phyloP scores from a whole-genome alignment of 2,888 invertebrate genomes.

The Pandemis cinnamomeana region DNA sequence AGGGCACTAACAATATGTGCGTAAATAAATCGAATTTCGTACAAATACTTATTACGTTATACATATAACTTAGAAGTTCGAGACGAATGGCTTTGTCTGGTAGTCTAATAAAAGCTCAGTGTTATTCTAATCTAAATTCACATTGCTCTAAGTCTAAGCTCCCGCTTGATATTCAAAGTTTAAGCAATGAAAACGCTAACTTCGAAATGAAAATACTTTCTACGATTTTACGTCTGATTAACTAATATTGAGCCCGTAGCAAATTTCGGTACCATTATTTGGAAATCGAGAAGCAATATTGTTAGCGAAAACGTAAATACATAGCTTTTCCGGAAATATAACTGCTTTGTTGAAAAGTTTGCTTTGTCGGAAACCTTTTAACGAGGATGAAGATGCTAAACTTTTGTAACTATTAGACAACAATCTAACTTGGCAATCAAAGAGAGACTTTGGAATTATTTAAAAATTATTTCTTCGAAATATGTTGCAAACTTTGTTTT shows the following conservation, averaged over 20 bases:
- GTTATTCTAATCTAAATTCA: conserved; percentile 4
- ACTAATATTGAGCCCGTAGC: conserved; percentile 14
- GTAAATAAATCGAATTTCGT: too few species aligned
- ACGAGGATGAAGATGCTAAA: conserved; percentile 22
- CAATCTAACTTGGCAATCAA: conserved; percentile 19
- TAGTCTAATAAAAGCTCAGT: background rate
- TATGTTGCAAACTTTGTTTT: conserved; percentile 5
- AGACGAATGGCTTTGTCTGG: background rate
- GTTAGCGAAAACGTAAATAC: conserved; percentile 1
- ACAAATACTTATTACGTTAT: too few species aligned
- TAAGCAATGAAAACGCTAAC: conserved; percentile 2
- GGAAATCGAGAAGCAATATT: conserved; percentile 19
- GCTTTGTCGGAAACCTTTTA: conserved; percentile 21
- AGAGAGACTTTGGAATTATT: background rate
- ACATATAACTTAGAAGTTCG: too few species aligned
- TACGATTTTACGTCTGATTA: conserved; percentile 15
- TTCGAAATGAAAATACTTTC: conserved; percentile 14
- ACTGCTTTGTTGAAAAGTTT: conserved; percentile 25
- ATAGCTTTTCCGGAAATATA: conserved; percentile 19
- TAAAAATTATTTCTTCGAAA: conserved; percentile 3
- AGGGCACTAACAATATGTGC: too few species aligned
- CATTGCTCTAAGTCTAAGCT: background rate
- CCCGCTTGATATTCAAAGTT: conserved; percentile 8
- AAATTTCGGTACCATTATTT: conserved; percentile 4
- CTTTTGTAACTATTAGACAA: conserved; percentile 25